These are phyloP conservation scores for Neelides folsomi DNA, from an alignment of 2,888 invertebrate genomes.

Conservation along the genomic window DNA sequence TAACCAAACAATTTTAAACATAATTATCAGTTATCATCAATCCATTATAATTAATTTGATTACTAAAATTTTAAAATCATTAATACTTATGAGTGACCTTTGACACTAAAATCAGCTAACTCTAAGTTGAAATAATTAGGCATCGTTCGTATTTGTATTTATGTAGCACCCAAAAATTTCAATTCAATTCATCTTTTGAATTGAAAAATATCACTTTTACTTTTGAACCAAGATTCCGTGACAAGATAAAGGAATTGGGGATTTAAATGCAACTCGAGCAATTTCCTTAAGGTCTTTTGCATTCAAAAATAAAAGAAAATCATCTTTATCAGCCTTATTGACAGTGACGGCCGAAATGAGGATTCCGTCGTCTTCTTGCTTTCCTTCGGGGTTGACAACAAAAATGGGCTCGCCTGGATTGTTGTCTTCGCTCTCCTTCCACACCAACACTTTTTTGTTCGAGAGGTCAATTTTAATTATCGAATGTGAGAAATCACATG, in stretches of 20 bases:
- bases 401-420: conserved; percentile 40
- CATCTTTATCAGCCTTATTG: conserved; percentile 25
- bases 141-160: too few species aligned
- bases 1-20: too few species aligned
- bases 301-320: conserved; percentile 37
- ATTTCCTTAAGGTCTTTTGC: conserved; percentile 37
- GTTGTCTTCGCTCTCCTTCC: conserved; percentile 35
- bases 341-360: conserved; percentile 34
- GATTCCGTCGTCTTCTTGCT: conserved; percentile 41
- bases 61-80: too few species aligned
- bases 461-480: conserved; percentile 38
- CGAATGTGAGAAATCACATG: conserved; percentile 19
- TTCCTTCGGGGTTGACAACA: conserved; percentile 38
- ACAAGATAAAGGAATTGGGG: conserved; percentile 33
- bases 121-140: too few species aligned
- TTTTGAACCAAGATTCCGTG: conserved; percentile 34
- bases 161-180: too few species aligned
- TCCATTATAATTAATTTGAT: too few species aligned
- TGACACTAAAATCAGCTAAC: too few species aligned
- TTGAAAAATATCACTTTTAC: too few species aligned
- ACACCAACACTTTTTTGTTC: conserved; percentile 34
- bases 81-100: too few species aligned
- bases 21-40: too few species aligned
- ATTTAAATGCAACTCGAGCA: conserved; percentile 35
- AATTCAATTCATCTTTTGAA: too few species aligned